Evolutionary conservation across 2,113 vertebrate genomes (phyloP).

Genomic region (Tetrax tetrax): DNA sequence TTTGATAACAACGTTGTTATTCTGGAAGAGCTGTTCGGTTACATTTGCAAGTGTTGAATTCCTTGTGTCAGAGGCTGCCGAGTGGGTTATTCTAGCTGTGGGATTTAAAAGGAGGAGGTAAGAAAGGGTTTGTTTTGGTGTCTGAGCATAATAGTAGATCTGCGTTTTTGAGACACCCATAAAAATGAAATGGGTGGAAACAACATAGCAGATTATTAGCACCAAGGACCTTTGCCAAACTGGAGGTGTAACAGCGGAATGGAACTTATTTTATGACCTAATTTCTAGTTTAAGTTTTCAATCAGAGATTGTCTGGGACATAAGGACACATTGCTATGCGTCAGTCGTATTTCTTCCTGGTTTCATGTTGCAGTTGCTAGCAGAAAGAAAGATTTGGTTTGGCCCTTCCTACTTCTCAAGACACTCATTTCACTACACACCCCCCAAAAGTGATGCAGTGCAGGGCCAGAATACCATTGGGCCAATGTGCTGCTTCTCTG

Average conservation of each 20-base stretch:
- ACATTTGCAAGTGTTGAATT: slow-evolving; percentile 36
- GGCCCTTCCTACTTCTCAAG: neutral
- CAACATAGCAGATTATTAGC: slow-evolving; percentile 27
- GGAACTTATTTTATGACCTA: slow-evolving; percentile 36
- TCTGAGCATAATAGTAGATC: neutral
- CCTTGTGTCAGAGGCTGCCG: neutral
- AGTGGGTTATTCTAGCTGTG: neutral
- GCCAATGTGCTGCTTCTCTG: neutral
- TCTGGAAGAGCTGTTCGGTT: slow-evolving; percentile 1
- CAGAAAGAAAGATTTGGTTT: neutral
- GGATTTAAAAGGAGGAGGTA: neutral
- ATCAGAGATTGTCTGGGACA: neutral
- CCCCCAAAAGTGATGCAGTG: neutral
- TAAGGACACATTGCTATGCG: neutral
- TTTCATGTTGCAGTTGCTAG: neutral
- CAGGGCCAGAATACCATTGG: neutral
- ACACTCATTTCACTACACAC: neutral
- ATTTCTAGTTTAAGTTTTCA: slow-evolving; percentile 40
- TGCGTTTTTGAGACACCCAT: neutral
- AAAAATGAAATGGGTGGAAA: slow-evolving; percentile 9
- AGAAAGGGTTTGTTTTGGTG: slow-evolving; percentile 24
- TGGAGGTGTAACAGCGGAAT: neutral
- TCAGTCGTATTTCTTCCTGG: neutral
- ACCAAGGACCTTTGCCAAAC: neutral
- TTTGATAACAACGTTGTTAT: neutral